A percentile compares a stretch with the other conserved stretches of the same genome.
phyloP scores from a whole-genome alignment of 2,888 invertebrate species.

The Rotaria sp. region DNA sequence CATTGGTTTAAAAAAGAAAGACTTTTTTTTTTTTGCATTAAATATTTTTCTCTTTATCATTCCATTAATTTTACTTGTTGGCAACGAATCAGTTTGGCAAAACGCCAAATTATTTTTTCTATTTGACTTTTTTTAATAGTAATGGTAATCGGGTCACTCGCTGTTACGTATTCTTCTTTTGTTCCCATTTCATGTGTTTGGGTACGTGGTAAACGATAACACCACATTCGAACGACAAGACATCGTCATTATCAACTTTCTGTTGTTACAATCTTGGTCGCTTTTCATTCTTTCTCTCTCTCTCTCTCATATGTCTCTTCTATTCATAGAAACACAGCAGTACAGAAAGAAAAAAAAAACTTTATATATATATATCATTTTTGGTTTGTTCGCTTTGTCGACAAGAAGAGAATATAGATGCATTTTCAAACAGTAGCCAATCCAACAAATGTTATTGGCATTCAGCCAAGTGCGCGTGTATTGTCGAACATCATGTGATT shows the following conservation, averaged over 20 bases:
- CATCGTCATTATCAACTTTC: not conserved
- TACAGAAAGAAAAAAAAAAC: not conserved
- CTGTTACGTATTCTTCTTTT: not conserved
- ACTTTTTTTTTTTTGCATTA: not conserved
- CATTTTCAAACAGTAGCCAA: not conserved
- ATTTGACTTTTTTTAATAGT: not conserved
- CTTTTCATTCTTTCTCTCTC: not conserved
- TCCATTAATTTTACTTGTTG: not conserved
- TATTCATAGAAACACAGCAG: not conserved
- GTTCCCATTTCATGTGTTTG: not conserved
- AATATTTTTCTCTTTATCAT: no score
- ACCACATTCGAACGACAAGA: constrained; percentile 2
- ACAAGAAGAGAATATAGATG: not conserved
- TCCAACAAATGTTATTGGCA: constrained; percentile 7
- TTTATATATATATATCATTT: not conserved
- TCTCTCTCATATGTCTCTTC: not conserved
- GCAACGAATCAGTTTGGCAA: not conserved
- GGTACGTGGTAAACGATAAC: not conserved
- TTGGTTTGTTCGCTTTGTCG: not conserved
- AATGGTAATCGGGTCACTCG: not conserved
- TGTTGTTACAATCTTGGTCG: not conserved
- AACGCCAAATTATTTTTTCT: not conserved
- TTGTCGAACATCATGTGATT: constrained; percentile 19
- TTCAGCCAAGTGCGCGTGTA: not conserved
- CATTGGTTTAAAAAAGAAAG: no score